A percentile compares a stretch with the other conserved stretches of the same genome.
These are phyloP conservation scores for Nebria brevicollis DNA, from an alignment of 2,888 invertebrate genomes.

Conservation along the genomic window DNA sequence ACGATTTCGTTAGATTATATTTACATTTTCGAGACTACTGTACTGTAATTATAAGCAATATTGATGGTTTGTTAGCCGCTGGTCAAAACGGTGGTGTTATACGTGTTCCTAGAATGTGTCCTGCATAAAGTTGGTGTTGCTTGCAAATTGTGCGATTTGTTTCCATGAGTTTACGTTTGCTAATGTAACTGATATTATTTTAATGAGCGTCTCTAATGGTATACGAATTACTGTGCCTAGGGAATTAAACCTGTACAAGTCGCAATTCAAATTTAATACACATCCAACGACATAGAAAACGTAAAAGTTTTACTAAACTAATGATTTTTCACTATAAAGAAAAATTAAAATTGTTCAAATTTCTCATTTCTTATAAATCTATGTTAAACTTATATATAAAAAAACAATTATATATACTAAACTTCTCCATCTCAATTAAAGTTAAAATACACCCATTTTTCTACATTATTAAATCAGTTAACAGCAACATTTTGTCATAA, in stretches of 20 bases:
- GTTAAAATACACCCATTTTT: not conserved
- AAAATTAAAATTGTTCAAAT: too few relatives aligned
- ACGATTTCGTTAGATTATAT: not conserved
- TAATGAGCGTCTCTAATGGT: slow-evolving; percentile 19
- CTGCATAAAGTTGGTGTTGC: slow-evolving; percentile 3
- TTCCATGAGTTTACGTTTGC: slow-evolving; percentile 9
- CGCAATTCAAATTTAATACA: slow-evolving; percentile 13
- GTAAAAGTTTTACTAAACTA: too few relatives aligned
- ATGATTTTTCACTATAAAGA: too few relatives aligned
- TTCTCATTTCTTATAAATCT: too few relatives aligned
- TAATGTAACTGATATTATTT: slow-evolving; percentile 23
- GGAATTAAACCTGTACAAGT: slow-evolving; percentile 12
- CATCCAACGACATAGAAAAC: not conserved
- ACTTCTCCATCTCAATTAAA: not conserved
- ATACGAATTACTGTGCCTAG: slow-evolving; percentile 7
- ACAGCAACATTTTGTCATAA: not conserved
- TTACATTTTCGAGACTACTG: not conserved
- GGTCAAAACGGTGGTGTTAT: not conserved
- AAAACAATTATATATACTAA: not conserved
- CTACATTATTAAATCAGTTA: not conserved
- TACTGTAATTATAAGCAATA: not conserved
- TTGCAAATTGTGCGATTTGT: slow-evolving; percentile 12
- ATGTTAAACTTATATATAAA: too few relatives aligned
- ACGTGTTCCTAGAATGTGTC: slow-evolving; percentile 8
- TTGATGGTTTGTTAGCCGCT: slow-evolving; percentile 6